These are phyloP conservation scores for Stratiolaelaps scimitus DNA, from an alignment of 1,140 invertebrate genomes.

Conservation along the genomic window DNA sequence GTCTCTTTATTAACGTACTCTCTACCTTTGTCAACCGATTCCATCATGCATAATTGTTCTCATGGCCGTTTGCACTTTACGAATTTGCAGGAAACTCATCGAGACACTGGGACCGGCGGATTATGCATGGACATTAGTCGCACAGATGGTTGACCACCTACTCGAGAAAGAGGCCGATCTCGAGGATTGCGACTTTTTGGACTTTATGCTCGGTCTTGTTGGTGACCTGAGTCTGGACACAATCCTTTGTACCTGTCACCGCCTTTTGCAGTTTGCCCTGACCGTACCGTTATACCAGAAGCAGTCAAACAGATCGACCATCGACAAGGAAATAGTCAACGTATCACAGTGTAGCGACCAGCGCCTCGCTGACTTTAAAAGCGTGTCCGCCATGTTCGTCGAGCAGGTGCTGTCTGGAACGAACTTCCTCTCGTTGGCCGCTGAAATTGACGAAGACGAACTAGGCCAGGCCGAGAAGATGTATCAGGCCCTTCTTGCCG, in stretches of 20 bases:
- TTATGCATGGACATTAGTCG: slow-evolving; percentile 4
- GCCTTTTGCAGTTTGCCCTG: not conserved
- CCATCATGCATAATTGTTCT: not conserved
- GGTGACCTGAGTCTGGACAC: slow-evolving; percentile 5
- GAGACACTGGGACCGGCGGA: slow-evolving; percentile 14
- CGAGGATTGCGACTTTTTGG: slow-evolving; percentile 1
- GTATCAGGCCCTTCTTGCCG: slow-evolving; percentile 3
- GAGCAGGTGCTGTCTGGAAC: slow-evolving; percentile 11
- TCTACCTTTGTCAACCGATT: no score
- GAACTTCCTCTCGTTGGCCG: slow-evolving; percentile 6
- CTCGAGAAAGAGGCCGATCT: slow-evolving; percentile 7
- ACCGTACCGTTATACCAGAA: not conserved
- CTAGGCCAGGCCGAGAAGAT: slow-evolving; percentile 5
- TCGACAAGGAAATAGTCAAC: slow-evolving; percentile 9
- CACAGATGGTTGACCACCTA: slow-evolving; percentile 1
- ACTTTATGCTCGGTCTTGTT: slow-evolving; percentile 18
- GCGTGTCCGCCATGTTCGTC: slow-evolving; percentile 7
- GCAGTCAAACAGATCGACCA: not conserved
- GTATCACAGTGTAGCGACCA: not conserved
- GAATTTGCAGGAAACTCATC: not conserved
- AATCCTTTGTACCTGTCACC: not conserved
- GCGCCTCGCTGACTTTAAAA: slow-evolving; percentile 1
- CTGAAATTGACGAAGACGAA: slow-evolving; percentile 5
- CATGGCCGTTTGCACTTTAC: not conserved
- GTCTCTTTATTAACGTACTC: no score